Percentiles rank a stretch among this genome's conserved stretches.
phyloP scores from a whole-genome alignment of 2,113 vertebrate species.

The Arizona elegans region DNA sequence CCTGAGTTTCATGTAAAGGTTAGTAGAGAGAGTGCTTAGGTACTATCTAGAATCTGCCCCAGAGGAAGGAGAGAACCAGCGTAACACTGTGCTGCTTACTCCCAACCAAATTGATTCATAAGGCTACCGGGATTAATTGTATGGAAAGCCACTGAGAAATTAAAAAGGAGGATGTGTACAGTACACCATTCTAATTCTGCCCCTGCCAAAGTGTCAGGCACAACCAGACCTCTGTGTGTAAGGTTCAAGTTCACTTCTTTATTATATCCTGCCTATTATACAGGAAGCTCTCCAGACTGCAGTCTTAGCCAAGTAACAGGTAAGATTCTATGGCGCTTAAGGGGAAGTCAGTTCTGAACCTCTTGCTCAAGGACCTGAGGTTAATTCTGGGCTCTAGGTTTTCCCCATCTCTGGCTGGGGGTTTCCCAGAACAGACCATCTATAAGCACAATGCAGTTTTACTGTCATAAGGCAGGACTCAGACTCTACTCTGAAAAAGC shows the following conservation, averaged over 20 bases:
- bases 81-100: not conserved
- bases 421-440: not conserved
- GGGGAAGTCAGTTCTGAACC: not conserved
- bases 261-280: not conserved
- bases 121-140: not conserved
- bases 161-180: not conserved
- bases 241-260: not conserved
- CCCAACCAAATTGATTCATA: not conserved
- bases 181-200: not conserved
- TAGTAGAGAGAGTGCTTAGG: not conserved
- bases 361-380: not conserved
- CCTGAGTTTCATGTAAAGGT: not conserved
- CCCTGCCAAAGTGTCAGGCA: not conserved
- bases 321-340: not conserved
- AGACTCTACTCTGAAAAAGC: not conserved
- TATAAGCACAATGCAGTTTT: not conserved
- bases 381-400: not conserved
- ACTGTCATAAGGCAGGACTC: not conserved
- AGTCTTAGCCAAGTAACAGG: not conserved
- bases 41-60: not conserved
- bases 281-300: not conserved
- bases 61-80: not conserved
- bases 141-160: not conserved
- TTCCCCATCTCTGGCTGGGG: not conserved
- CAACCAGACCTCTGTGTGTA: not conserved